Evolutionary conservation across 2,888 invertebrate genomes (phyloP).

Genomic region (Thecocarcelia acutangulata): DNA sequence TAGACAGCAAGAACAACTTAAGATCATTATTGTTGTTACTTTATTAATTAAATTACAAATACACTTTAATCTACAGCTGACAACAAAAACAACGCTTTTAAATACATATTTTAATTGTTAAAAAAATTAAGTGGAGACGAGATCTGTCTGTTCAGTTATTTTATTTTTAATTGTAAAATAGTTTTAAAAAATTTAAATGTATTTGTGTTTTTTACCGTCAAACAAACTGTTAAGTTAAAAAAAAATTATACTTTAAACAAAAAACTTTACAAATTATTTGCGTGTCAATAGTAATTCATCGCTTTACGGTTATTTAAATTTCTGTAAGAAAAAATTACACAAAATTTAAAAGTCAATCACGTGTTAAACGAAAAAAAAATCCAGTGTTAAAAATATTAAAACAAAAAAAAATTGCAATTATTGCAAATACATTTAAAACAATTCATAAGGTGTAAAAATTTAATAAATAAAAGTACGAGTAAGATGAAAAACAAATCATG

Average conservation of each 20-base stretch:
- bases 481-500: conserved; percentile 21
- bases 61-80: conserved; percentile 14
- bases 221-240: conserved; percentile 34
- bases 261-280: conserved; percentile 31
- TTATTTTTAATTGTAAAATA: conserved; percentile 32
- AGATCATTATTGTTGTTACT: conserved; percentile 26
- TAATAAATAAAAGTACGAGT: conserved; percentile 24
- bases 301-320: conserved; percentile 57
- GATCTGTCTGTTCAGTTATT: conserved; percentile 17
- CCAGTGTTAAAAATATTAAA: conserved; percentile 13
- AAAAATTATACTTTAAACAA: conserved; percentile 13
- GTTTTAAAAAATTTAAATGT: conserved; percentile 22
- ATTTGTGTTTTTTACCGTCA: conserved; percentile 23
- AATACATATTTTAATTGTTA: conserved; percentile 13
- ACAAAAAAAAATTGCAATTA: background rate
- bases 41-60: conserved; percentile 29
- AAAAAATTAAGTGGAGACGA: background rate
- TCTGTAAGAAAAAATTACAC: conserved; percentile 36
- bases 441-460: conserved; percentile 52
- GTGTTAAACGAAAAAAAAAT: conserved; percentile 8
- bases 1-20: conserved; percentile 11
- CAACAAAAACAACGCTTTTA: conserved; percentile 18
- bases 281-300: conserved; percentile 51
- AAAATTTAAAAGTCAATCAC: conserved; percentile 28
- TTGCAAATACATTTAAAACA: conserved; percentile 17